Evolutionary conservation across 2,888 invertebrate species (phyloP), one percentile per base, ranked within the genome.

Genomic region (Melanotus villosus): DNA sequence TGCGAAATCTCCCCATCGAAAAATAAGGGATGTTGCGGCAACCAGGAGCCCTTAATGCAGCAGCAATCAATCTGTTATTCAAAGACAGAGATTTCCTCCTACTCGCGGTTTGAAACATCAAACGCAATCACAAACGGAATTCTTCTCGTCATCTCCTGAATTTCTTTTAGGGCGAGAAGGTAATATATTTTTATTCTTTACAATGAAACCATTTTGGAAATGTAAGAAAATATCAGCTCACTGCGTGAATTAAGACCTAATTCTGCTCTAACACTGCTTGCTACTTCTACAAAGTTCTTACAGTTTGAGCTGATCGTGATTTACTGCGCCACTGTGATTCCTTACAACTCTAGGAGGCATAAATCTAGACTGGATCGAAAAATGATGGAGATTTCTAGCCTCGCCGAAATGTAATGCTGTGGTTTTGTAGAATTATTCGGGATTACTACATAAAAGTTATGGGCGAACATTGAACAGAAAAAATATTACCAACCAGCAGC

Each of bases 51-150:
- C 26, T 30, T 60, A 60, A 47, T 60, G 60, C 60, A 21, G 60
- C 60, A 21, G 60, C 60, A 60, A 60, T 60, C 60, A 47, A 60
- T 60, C 45, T 60, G 21, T 60, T 50, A 50, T 62, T 52, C 38
- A 50, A 23, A 52, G 26, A 36, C 45, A 26, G 45, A 47, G 43
- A 60, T 47, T 47, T 60, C 14, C 45, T 14, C 26, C 7, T 26
- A 26, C 7, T 10, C 10, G n/a, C 21, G 26, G 9, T 32, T 6
- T 7, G 30, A 50, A 14, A 50, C 14, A 50, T 50, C 30, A 38
- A 19, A 21, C 16, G 18, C 23, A 50, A 50, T 26, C 50, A 12
- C 9, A 30, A 30, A 23, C 23, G 1, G 14, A 50, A 26, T 50
- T 50, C 16, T 6, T 50, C 14, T 26, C 1, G 21, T 30, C 50